Percentiles rank a stretch among this genome's conserved stretches.
Conservation (phyloP, 2,113 vertebrate genomes). For the Natator depressus region DNA sequence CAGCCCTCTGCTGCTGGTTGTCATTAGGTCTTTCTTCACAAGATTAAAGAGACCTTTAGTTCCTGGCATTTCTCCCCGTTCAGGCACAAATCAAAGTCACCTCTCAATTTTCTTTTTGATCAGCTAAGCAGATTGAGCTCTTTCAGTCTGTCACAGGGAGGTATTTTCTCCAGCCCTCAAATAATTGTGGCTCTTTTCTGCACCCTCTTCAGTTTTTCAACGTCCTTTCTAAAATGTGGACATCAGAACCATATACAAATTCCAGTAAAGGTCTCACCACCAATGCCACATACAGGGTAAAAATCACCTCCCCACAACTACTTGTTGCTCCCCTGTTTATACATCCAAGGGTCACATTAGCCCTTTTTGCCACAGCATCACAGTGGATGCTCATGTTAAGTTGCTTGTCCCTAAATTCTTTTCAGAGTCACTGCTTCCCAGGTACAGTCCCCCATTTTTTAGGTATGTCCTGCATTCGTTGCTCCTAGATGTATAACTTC, state of each 20-base stretch:
- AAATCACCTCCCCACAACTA: no score
- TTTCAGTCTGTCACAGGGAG: background rate
- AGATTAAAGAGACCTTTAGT: no score
- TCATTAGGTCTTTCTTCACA: background rate
- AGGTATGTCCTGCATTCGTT: background rate
- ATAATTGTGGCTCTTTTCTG: background rate
- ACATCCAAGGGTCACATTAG: no score
- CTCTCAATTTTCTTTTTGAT: background rate
- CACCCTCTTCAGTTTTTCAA: rapidly evolving
- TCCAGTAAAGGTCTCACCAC: no score
- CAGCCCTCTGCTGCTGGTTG: background rate
- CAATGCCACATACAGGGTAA: no score
- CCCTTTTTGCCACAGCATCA: no score
- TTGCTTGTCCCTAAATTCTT: no score
- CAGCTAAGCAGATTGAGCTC: background rate
- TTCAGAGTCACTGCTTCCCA: no score
- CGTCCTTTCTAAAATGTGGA: background rate
- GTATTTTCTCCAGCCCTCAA: background rate
- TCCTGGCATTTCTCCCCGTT: background rate
- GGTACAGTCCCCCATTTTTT: no score
- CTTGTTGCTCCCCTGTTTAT: no score
- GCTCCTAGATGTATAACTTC: background rate
- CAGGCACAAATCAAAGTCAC: background rate
- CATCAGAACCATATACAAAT: no score
- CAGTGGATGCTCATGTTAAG: no score